Evolutionary conservation across 2,797 vertebrate genomes (phyloP), one percentile per base, ranked within the genome.

Genomic region (Smutsia gigantea): DNA sequence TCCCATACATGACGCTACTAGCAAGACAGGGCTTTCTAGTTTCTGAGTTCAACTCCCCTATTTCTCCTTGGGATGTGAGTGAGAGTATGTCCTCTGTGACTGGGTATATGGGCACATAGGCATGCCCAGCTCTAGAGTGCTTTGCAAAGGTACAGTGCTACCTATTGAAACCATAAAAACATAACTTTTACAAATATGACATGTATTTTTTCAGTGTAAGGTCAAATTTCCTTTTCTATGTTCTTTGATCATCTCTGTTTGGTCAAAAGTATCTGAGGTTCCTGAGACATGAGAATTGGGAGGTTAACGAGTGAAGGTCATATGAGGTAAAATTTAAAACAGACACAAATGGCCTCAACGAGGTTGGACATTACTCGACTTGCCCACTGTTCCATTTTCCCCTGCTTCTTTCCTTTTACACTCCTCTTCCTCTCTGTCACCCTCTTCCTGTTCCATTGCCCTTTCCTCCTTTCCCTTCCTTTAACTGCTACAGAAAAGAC

Each of bases 401-500:
- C 39, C 42, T 64, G 9, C 17, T 81, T 25, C 53, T 83, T 83
- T 51, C 61, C 37, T 74, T 42, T 51, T 29, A n/a, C 39, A 34
- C 27, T 29, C 19, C 27, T 19, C 42, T 37, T 82, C n/a, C n/a
- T 89, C 23, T 49, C 57, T 17, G 25, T 66, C n/a, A 83, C 51
- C 23, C 15, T 11, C 27, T 61, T 86, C 27, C 61, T 72, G 42
- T 61, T 51, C 34, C 74, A 63, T 0, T 86, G 25, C 42, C 37
- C 34, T 31, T 2, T 23, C 72, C 6, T 66, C 55, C 49, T 82
- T 75, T 87, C 72, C 64, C 71, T 71, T 87, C 74, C 72, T 75
- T 77, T 46, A 66, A 66, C 11, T 55, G 59, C 14, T 29, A 78
- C 19, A 83, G 42, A 74, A 96, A 77, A 90, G 71, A 90, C 27